Evolutionary conservation across 2,113 vertebrate genomes (phyloP), one percentile per base, ranked within the genome.

Genomic region (Corynorhinus townsendii): DNA sequence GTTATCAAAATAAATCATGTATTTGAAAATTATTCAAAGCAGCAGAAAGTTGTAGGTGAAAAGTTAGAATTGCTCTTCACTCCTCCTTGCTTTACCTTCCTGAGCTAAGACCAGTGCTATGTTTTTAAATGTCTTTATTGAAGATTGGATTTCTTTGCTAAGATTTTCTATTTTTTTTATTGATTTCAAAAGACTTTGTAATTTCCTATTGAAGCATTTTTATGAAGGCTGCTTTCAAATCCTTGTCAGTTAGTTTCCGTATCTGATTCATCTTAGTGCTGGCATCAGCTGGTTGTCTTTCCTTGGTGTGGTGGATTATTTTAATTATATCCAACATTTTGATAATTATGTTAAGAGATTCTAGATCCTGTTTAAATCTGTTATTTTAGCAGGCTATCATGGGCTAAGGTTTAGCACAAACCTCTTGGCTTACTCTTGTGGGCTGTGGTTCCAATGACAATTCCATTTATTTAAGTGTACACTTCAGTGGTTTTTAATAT

Each of bases 121-220:
- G 66, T 88, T 71, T 19, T 71, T 69, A 73, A 83, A 64, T 66
- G 40, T 40, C n/a, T 81, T 91, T 91, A 38, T 56, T 38, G 81
- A 69, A 66, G 28, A 59, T 52, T 33, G 26, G 2, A 43, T 93
- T 81, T 81, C 28, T 52, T 62, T 85, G 45, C n/a, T 86, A 91
- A 90, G 35, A 56, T 68, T 85, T 96, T 90, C 19, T 90, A 16
- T 11, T 77, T 93, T n/a, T 88, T 88, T 80, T 52, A 71, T 71
- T 81, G 26, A 52, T 93, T 93, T 93, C 33, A 49, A 86, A 9
- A 72, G 11, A 86, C 71, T 72, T 38, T 59, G 3, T n/a, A 43
- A 16, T 40, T 93, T 45, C 40, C 79, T 66, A 12, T 11, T 89
- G 84, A 56, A 86, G 7, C 9, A 64, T 86, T 94, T 91, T 89